These are phyloP conservation scores for Drosophila tsacasi DNA, from an alignment of 1,140 invertebrate species.

Conservation along the genomic window DNA sequence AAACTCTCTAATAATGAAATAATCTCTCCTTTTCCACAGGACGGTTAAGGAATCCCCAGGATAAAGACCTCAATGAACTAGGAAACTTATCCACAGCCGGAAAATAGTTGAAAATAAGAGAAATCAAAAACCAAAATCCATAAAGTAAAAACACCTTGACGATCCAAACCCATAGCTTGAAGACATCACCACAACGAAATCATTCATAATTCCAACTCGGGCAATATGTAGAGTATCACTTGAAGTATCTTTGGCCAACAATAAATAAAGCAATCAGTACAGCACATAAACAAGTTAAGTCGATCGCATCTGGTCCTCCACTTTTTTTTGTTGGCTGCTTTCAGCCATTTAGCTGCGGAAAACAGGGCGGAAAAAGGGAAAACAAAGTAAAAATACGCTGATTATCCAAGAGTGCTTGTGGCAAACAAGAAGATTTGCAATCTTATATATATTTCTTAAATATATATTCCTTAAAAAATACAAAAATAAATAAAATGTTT, in stretches of 20 bases:
- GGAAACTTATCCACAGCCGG: too few relatives aligned
- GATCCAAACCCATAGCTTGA: neutral
- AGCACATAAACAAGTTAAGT: conserved; percentile 50
- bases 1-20: too few relatives aligned
- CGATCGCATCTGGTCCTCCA: conserved; percentile 29
- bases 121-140: neutral
- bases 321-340: neutral
- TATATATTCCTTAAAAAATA: too few relatives aligned
- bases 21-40: neutral
- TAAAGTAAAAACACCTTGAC: neutral
- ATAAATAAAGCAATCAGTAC: conserved; percentile 52
- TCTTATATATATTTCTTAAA: too few relatives aligned
- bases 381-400: neutral
- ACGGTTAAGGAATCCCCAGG: neutral
- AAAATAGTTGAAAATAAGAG: neutral
- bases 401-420: neutral
- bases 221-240: conserved; percentile 42
- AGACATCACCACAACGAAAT: conserved; percentile 7
- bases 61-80: neutral
- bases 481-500: too few relatives aligned
- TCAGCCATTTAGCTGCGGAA: too few relatives aligned
- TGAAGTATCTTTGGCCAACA: conserved; percentile 12
- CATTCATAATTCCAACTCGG: conserved; percentile 8
- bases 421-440: neutral
- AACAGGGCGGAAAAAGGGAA: conserved; percentile 1